Conservation (phyloP, 2,113 vertebrate genomes). For the Junco hyemalis region DNA sequence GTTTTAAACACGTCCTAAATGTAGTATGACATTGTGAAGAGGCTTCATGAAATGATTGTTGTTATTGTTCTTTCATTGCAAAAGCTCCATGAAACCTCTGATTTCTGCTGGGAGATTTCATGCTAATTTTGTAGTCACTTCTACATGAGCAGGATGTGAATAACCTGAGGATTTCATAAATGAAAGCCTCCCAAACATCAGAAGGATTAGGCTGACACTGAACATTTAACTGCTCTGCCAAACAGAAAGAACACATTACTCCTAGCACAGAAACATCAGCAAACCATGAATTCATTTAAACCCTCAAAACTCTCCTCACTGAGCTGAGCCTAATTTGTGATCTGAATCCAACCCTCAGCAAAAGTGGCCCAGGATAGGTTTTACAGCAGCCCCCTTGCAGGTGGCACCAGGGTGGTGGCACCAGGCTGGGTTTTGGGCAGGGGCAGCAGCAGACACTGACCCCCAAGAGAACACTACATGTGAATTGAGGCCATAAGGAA, state of each 20-base stretch:
- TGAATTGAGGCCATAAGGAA: background rate
- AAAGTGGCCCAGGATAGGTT: background rate
- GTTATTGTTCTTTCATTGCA: background rate
- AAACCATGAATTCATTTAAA: background rate
- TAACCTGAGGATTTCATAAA: background rate
- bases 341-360: background rate
- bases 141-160: background rate
- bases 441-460: background rate
- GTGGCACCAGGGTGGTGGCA: background rate
- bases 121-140: background rate
- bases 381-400: background rate
- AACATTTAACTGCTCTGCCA: background rate
- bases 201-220: background rate
- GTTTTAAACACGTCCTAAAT: background rate
- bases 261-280: background rate
- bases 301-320: background rate
- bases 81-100: constrained; percentile 20
- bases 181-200: background rate
- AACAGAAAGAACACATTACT: background rate
- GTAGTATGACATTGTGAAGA: background rate
- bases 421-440: background rate
- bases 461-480: background rate
- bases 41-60: background rate
- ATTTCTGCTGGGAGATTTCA: constrained; percentile 28
- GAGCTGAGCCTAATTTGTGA: background rate